phyloP scores from a whole-genome alignment of 2,113 vertebrate genomes.

The Otocyon megalotis region DNA sequence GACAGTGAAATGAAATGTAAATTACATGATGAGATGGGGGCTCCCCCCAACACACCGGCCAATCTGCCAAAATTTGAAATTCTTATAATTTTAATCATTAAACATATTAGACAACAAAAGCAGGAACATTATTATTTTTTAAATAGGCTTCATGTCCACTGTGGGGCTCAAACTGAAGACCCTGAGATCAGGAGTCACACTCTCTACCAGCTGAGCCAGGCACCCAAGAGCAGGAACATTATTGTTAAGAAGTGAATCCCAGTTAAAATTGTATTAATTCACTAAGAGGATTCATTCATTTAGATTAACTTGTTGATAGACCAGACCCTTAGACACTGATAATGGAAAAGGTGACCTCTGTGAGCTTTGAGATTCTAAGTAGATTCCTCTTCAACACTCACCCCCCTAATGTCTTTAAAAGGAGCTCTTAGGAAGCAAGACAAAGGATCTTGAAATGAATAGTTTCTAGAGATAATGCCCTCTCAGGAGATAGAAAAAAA shows the following conservation, averaged over 20 bases:
- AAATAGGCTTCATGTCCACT: not conserved
- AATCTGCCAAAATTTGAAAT: not conserved
- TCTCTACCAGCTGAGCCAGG: not conserved
- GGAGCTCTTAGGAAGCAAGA: not conserved
- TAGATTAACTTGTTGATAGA: not conserved
- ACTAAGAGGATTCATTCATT: conserved; percentile 18
- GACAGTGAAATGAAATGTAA: not conserved
- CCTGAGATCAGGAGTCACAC: not conserved
- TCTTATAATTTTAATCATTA: not conserved
- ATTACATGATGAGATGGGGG: not conserved
- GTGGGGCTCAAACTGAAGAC: not conserved
- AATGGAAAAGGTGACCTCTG: not conserved
- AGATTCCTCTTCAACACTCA: not conserved
- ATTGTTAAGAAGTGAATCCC: not conserved
- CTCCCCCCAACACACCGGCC: not conserved
- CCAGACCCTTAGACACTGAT: not conserved
- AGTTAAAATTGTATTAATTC: conserved; percentile 40
- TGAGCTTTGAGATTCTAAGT: not conserved
- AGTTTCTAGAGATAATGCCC: not conserved
- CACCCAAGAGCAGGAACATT: not conserved
- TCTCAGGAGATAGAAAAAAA: not conserved
- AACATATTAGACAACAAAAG: not conserved
- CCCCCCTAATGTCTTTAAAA: not conserved
- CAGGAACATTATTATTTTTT: not conserved
- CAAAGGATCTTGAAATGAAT: conserved; percentile 43